Evolutionary conservation across 2,113 vertebrate genomes (phyloP), one percentile per base, ranked within the genome.

Genomic region (Gyps fulvus): DNA sequence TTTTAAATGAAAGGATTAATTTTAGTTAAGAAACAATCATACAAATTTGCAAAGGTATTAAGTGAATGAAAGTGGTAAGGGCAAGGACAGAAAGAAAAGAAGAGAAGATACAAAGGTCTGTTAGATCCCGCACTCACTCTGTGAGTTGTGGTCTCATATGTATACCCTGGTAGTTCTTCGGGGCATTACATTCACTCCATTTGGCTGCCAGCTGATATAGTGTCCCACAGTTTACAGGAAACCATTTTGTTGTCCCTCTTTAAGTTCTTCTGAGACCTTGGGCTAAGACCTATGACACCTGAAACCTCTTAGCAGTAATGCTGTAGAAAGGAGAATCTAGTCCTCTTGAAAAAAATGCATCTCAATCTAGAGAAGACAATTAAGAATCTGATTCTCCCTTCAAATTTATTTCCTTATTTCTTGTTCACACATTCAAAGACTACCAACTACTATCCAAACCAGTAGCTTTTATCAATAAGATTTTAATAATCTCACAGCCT

Each of bases 201-300:
- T 71, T 70, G 31, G 2, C 25, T 87, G 21, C 13, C 27, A 66
- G 31, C 4, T 69, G 40, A 29, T 3, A 45, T 2, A 50, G 6
- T 36, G 23, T 26, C 4, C 11, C 17, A 8, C 5, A 31, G 14
- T 27, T 57, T 57, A 11, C 27, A 79, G 8, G 12, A 73, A 74
- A 61, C 0, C 0, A 0, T 12, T 61, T 42, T 36, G 8, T 22
- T 55, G 10, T 61, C 26, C 45, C 11, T 1, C 1, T 40, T 45
- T 69, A 54, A 3, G 1, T 32, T 50, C 11, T 66, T 78, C 54
- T 38, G 49, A 65, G 36, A 72, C 6, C 6, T 45, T 55, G 6
- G 13, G 7, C 18, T 4, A 5, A 63, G 25, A 25, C 6, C 3
- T 74, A 6, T 38, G 10, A 32, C 3, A 63, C 15, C 18, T 16